Conservation (phyloP, 2,797 vertebrate species). For the Sebastes taczanowskii region DNA sequence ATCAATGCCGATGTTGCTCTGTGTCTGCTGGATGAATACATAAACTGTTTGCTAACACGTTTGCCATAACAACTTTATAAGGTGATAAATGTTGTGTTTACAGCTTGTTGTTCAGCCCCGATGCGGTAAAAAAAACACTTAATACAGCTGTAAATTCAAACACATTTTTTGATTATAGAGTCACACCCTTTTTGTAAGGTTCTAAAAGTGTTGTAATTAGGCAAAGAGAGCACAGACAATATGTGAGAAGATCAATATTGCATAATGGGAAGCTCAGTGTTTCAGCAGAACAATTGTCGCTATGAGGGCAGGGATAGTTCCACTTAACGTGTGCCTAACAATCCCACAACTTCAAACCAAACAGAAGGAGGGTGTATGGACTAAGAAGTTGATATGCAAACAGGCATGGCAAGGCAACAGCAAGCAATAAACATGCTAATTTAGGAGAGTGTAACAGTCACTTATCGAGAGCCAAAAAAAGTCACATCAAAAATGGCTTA, state of each 20-base stretch:
- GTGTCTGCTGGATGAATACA: not conserved
- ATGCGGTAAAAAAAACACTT: not conserved
- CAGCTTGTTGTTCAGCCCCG: not conserved
- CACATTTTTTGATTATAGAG: not conserved
- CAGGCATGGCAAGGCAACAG: conserved; percentile 71
- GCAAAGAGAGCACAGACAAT: conserved; percentile 8
- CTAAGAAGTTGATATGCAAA: conserved; percentile 81
- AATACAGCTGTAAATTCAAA: not conserved
- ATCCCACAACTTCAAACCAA: conserved; percentile 69
- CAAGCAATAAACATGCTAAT: conserved; percentile 87
- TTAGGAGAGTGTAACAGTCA: conserved; percentile 72
- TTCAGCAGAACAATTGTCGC: conserved; percentile 47
- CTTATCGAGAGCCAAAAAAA: conserved; percentile 71
- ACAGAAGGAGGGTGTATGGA: conserved; percentile 55
- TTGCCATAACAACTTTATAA: not conserved
- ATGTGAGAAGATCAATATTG: conserved; percentile 49
- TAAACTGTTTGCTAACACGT: not conserved
- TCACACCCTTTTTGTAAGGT: not conserved
- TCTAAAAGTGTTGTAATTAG: conserved; percentile 49
- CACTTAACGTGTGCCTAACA: conserved; percentile 65
- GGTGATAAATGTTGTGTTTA: not conserved
- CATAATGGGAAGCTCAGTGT: conserved; percentile 50
- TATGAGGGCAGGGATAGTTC: conserved; percentile 46
- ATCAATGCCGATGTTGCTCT: not conserved
- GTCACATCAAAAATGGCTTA: conserved; percentile 60